Evolutionary conservation across 2,797 vertebrate genomes (phyloP).

Genomic region (Periophthalmus magnuspinnatus): DNA sequence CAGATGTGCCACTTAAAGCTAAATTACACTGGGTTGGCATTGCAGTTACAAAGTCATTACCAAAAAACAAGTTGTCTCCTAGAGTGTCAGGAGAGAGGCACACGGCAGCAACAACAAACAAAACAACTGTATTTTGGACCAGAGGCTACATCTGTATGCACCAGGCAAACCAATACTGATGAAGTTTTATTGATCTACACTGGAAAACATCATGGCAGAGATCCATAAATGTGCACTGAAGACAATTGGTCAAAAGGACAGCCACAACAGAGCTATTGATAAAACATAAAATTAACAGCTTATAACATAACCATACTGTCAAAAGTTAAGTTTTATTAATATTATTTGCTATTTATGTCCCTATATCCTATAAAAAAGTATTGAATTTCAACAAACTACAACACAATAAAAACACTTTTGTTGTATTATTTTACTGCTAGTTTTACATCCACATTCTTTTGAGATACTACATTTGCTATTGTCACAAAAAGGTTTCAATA

Average conservation of each 20-base stretch:
- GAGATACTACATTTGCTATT: neutral
- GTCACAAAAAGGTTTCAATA: neutral
- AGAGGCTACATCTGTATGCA: neutral
- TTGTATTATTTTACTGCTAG: too few species aligned
- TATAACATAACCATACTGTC: neutral
- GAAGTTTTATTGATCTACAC: slow-evolving; percentile 1
- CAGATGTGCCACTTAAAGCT: slow-evolving; percentile 45
- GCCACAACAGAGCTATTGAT: neutral
- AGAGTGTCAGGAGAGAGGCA: slow-evolving; percentile 32
- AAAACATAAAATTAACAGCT: neutral
- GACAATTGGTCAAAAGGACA: neutral
- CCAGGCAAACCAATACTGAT: neutral
- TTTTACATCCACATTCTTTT: neutral
- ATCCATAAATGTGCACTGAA: slow-evolving; percentile 7
- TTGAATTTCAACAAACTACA: neutral
- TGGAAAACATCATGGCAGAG: neutral
- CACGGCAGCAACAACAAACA: slow-evolving; percentile 8
- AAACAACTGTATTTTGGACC: neutral
- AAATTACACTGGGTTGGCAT: slow-evolving; percentile 18
- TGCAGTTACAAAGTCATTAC: slow-evolving; percentile 43
- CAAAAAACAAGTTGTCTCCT: slow-evolving; percentile 32
- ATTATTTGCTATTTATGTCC: neutral
- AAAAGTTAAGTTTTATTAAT: neutral
- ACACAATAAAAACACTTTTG: neutral
- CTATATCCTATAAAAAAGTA: neutral